Base-by-base conservation (phyloP, 2,113 vertebrate genomes). In the Nothobranchius kuhntae region DNA sequence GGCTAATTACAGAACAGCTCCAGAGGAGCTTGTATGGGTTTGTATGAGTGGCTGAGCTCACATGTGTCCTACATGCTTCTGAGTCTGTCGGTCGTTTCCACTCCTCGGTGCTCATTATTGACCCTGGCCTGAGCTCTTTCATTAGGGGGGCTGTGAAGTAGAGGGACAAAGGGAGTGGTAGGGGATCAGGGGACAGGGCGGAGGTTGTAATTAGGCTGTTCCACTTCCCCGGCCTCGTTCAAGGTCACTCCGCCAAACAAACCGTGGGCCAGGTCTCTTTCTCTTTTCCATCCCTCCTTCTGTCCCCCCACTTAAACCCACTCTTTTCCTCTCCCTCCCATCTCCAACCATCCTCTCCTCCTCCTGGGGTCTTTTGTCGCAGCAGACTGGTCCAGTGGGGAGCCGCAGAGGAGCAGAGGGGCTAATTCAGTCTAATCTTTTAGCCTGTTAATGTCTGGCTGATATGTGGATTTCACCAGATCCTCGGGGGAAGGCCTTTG, bases 351-450 rank as follows among this genome's bases (percentile, higher is more conserved):
- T 80, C 73, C 79, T 65, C 67, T 54, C 71, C 80, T 78, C 46
- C 84, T 89, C 87, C 77, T 63, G 87, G 81, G 86, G 63, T 84
- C 83, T 70, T 84, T 86, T 87, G 88, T 90, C 84, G 68, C 81
- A 75, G 88, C 62, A 82, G 84, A 81, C 87, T 1, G 70, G 78
- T 86, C 87, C 75, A 48, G 54, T 4, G 76, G 82, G 87, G 80
- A 72, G 79, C 71, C 56, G 35, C 71, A 61, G 85, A 81, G 84
- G 78, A 87, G 82, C 70, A 64, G 60, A 84, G 84, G 85, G 89
- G 85, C 87, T 91, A 91, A 90, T 91, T 89, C 87, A 81, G 84
- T 86, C 85, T 90, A 91, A 90, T 91, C 90, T 90, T 85, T 86
- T 58, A 80, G 82, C 85, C 89, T 57, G 83, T 81, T 89, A 91